These are phyloP conservation scores for Ispidina lecontei DNA, from an alignment of 2,797 vertebrate genomes.

Conservation along the genomic window DNA sequence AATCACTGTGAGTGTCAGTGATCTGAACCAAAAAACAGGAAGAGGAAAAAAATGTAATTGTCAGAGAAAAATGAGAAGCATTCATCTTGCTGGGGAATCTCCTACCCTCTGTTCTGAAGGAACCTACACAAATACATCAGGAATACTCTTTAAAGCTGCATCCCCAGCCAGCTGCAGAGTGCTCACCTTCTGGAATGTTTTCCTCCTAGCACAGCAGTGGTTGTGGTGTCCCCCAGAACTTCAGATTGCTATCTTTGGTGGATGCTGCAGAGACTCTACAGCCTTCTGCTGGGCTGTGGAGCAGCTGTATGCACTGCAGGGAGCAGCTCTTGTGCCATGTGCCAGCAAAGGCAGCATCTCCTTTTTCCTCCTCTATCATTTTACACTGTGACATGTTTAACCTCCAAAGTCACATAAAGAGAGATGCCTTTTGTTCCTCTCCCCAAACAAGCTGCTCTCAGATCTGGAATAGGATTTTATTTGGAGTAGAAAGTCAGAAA, in stretches of 20 bases:
- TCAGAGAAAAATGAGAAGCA: neutral
- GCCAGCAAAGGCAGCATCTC: neutral
- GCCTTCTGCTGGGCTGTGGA: neutral
- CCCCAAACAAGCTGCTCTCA: slow-evolving; percentile 1
- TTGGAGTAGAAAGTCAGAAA: slow-evolving; percentile 42
- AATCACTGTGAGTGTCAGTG: neutral
- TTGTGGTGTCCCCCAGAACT: slow-evolving; percentile 15
- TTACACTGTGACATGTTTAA: neutral
- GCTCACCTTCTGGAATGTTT: neutral
- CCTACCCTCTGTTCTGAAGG: neutral
- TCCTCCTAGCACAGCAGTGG: neutral
- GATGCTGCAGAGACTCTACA: neutral
- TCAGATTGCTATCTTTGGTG: slow-evolving; percentile 61
- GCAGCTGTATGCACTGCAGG: neutral
- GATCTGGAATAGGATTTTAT: slow-evolving; percentile 32
- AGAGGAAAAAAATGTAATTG: slow-evolving; percentile 3
- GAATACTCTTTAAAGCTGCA: slow-evolving; percentile 33
- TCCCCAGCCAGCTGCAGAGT: neutral
- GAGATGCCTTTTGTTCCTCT: slow-evolving; percentile 23
- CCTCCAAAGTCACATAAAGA: neutral
- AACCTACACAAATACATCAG: slow-evolving; percentile 24
- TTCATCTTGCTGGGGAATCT: neutral
- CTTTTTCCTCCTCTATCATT: neutral
- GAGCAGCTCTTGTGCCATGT: neutral
- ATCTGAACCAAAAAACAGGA: neutral